Evolutionary conservation across 2,113 vertebrate genomes (phyloP).

Genomic region (Misgurnus mizolepis): DNA sequence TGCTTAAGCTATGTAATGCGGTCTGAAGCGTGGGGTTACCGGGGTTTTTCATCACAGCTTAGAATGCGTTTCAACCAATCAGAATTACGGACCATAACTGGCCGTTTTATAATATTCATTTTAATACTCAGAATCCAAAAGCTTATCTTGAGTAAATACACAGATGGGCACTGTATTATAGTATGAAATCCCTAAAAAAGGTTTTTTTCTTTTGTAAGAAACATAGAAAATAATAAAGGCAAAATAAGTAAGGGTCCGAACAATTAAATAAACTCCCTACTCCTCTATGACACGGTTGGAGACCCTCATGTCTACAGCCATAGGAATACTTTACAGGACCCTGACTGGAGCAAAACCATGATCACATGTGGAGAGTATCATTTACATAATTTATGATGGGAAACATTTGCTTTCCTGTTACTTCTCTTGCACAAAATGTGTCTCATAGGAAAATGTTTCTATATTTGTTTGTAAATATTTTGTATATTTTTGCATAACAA

Average conservation of each 20-base stretch:
- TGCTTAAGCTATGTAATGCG: no score
- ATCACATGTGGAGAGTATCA: conserved; percentile 27
- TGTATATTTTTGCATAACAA: background rate
- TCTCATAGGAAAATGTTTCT: background rate
- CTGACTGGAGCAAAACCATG: background rate
- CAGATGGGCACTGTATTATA: no score
- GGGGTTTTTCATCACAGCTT: no score
- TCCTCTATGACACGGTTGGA: background rate
- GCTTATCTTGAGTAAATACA: no score
- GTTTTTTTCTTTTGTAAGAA: no score
- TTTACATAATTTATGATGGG: background rate
- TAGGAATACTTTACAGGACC: background rate
- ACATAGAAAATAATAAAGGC: background rate
- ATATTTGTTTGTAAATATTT: conserved; percentile 3
- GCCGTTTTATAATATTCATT: no score
- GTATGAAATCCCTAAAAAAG: no score
- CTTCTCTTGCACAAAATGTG: background rate
- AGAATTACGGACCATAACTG: no score
- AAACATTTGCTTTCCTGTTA: background rate
- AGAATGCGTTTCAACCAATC: no score
- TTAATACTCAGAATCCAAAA: no score
- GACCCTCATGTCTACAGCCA: background rate
- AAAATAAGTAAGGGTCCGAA: background rate
- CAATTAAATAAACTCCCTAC: background rate
- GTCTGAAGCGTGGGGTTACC: no score